Evolutionary conservation across 2,888 invertebrate genomes (phyloP), one percentile per base, ranked within the genome.

Genomic region (Drosophila anceps): DNA sequence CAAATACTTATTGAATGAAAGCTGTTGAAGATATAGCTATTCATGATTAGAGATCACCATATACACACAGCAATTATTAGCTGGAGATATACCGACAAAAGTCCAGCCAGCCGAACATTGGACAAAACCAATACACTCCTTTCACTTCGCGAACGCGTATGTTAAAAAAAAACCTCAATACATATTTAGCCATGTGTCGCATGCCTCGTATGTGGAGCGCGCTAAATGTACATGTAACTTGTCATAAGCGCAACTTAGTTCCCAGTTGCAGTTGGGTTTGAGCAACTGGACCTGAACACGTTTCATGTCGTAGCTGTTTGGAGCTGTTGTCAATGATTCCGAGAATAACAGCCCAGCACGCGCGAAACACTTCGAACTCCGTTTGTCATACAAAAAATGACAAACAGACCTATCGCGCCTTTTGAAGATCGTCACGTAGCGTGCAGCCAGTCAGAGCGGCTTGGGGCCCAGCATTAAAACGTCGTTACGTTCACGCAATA

Each of bases 281-380:
- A 35, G 24, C 69, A 54, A 74, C 63, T 68, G 61, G 68, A 68
- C 59, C 69, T 48, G 73, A 84, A 87, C 90, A 89, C 86, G 90
- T 89, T 79, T 73, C 76, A 70, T 51, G 66, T 57, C 65, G 50
- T 57, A 20, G 70, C 50, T 50, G 84, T 62, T 68, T 81, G 75
- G 78, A 87, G 68, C 81, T 71, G 85, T 76, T 73, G 50, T 20
- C 33, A 4, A 33, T 20, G 50, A 68, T 84, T 84, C 84, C 82
- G 76, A 76, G 84, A 84, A 84, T 84, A 71, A 84, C 84, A 84
- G 89, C 69, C 43, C 61, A 75, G 83, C 84, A 81, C 87, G 89
- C 89, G 84, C 83, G 88, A 53, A 57, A 6, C 53, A 33, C 62
- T 64, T 46, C 29, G 60, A 43, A 8, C 27, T 63, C 58, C 44